A percentile compares a stretch with the other conserved stretches of the same genome.
Evolutionary conservation across 2,113 vertebrate genomes (phyloP).

Genomic region (Pandion haliaetus): DNA sequence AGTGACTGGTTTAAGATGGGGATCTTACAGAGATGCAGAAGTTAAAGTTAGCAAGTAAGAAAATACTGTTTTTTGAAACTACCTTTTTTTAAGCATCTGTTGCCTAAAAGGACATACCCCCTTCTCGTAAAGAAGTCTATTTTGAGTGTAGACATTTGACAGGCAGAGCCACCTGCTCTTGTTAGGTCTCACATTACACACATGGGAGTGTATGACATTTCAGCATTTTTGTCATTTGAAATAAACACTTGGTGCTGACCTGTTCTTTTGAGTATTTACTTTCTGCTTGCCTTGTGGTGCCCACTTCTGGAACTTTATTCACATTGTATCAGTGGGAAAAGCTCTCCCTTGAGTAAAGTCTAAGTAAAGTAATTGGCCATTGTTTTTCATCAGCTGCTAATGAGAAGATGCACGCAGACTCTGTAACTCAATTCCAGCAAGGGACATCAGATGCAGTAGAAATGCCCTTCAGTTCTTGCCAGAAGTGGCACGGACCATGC

Average conservation of each 20-base stretch:
- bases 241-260: not conserved
- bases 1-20: slow-evolving; percentile 91
- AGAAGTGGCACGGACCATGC: not conserved
- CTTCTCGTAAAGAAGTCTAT: not conserved
- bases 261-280: not conserved
- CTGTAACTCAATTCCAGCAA: not conserved
- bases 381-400: not conserved
- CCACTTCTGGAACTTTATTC: not conserved
- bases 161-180: not conserved
- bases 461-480: not conserved
- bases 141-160: not conserved
- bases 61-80: not conserved
- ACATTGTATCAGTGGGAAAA: not conserved
- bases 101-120: not conserved
- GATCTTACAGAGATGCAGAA: slow-evolving; percentile 89
- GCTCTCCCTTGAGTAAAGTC: slow-evolving; percentile 1
- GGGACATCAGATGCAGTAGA: not conserved
- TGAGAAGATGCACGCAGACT: not conserved
- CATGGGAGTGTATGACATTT: not conserved
- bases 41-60: slow-evolving; percentile 90
- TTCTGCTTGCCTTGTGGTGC: not conserved
- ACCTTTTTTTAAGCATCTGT: not conserved
- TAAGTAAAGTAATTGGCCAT: not conserved
- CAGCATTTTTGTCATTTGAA: not conserved
- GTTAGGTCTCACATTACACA: not conserved